These are phyloP conservation scores for Diploscapter pachys DNA, from an alignment of 1,140 invertebrate species.

Conservation along the genomic window DNA sequence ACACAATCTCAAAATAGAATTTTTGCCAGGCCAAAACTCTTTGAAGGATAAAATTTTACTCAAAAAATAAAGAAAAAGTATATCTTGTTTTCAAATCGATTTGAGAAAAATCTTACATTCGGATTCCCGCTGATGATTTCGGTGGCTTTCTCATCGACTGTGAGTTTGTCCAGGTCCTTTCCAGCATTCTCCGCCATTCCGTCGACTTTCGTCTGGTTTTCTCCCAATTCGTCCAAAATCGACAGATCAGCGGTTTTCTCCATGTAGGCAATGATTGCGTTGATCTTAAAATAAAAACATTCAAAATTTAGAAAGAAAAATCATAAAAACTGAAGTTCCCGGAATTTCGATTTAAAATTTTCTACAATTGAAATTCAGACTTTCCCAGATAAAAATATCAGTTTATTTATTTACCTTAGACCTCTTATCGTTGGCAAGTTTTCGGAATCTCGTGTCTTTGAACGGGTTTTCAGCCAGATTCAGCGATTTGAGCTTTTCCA, in stretches of 20 bases:
- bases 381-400: no score
- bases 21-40: no score
- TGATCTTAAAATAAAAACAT: conserved; percentile 11
- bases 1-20: no score
- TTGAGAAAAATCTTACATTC: background rate
- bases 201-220: background rate
- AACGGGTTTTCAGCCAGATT: conserved; percentile 29
- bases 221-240: background rate
- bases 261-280: conserved; percentile 10
- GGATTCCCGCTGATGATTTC: background rate
- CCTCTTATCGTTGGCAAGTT: conserved; percentile 35
- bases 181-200: background rate
- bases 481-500: conserved; percentile 33
- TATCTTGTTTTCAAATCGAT: no score
- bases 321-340: conserved; percentile 15
- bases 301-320: conserved; percentile 13
- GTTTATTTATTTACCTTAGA: background rate
- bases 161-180: background rate
- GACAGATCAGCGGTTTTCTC: background rate
- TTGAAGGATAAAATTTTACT: no score
- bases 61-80: no score
- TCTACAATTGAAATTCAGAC: no score
- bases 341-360: no score
- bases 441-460: conserved; percentile 30
- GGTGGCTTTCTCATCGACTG: background rate